Evolutionary conservation across 2,888 invertebrate genomes (phyloP).

Genomic region (Diloba caeruleocephala): DNA sequence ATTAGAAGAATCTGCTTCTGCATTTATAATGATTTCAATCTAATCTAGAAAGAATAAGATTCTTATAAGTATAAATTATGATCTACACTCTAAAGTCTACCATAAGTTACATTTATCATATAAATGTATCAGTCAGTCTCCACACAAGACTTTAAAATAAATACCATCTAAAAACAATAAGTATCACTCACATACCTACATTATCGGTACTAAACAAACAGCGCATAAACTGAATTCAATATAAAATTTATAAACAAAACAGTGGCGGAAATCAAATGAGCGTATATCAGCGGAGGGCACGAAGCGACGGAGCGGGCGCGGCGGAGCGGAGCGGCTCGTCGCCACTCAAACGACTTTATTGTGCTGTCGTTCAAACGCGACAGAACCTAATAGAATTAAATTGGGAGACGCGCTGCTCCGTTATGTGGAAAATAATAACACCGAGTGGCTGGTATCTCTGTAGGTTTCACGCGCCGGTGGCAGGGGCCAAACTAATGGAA

Average conservation of each 20-base stretch:
- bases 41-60: too few relatives aligned
- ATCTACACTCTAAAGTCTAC: too few relatives aligned
- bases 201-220: constrained; percentile 40
- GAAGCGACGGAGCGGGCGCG: constrained; percentile 46
- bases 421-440: constrained; percentile 89
- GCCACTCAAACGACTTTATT: constrained; percentile 83
- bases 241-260: constrained; percentile 61
- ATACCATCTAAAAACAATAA: constrained; percentile 37
- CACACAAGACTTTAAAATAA: constrained; percentile 3
- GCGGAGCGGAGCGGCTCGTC: constrained; percentile 57
- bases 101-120: too few relatives aligned
- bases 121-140: too few relatives aligned
- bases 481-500: constrained; percentile 87
- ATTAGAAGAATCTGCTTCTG: too few relatives aligned
- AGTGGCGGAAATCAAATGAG: constrained; percentile 67
- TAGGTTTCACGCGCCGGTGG: constrained; percentile 87
- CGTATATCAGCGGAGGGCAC: constrained; percentile 66
- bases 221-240: constrained; percentile 43
- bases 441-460: constrained; percentile 81
- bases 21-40: too few relatives aligned
- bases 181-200: constrained; percentile 41
- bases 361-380: constrained; percentile 86
- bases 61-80: too few relatives aligned
- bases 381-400: constrained; percentile 88
- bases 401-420: constrained; percentile 84